Evolutionary conservation across 2,113 vertebrate genomes (phyloP).

Genomic region (Proteles cristata): DNA sequence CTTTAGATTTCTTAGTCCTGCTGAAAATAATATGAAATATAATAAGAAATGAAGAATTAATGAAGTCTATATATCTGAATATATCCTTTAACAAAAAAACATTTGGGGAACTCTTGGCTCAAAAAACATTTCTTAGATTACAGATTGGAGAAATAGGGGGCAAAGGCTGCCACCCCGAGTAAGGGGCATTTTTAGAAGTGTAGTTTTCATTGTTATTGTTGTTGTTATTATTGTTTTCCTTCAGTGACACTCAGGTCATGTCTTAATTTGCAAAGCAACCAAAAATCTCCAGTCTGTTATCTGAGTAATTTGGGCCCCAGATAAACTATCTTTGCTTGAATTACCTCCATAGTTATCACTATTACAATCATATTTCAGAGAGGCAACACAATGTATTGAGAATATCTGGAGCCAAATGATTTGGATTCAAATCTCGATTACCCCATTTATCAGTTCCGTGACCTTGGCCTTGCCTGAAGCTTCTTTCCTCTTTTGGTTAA

Average conservation of each 20-base stretch:
- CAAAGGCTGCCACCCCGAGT: neutral
- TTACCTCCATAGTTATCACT: neutral
- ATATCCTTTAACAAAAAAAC: slow-evolving; percentile 42
- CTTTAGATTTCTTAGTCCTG: neutral
- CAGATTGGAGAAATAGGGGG: slow-evolving; percentile 9
- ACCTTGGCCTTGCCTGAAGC: neutral
- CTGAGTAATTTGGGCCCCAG: slow-evolving; percentile 32
- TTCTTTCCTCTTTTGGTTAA: neutral
- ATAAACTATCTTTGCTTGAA: slow-evolving; percentile 33
- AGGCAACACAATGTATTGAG: neutral
- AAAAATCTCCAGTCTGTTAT: slow-evolving; percentile 24
- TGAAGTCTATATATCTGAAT: neutral
- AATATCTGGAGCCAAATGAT: neutral
- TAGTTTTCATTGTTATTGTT: neutral
- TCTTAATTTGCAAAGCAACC: slow-evolving; percentile 47
- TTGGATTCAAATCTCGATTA: slow-evolving; percentile 10
- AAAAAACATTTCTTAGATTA: slow-evolving; percentile 40
- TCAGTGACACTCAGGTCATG: neutral
- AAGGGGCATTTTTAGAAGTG: neutral
- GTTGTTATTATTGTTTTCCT: neutral
- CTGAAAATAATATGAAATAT: slow-evolving; percentile 44
- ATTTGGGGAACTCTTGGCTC: neutral
- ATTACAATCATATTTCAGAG: neutral
- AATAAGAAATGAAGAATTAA: slow-evolving; percentile 40
- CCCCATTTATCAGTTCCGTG: neutral